Base-by-base conservation (phyloP, 2,888 invertebrate species). In the Meiosimyza decipiens region DNA sequence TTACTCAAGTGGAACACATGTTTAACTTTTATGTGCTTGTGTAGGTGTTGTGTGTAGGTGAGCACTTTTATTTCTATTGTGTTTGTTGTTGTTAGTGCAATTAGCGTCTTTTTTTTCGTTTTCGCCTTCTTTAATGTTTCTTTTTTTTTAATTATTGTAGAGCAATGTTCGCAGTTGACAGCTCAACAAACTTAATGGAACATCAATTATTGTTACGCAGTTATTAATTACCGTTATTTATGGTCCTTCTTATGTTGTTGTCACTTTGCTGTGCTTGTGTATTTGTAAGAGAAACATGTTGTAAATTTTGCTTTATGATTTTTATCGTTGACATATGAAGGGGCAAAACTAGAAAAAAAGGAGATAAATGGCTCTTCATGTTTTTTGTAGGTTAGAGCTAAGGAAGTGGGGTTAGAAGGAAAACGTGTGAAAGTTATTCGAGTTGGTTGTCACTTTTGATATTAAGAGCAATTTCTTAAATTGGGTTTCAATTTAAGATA, bases 141-240 rank as follows among this genome's bases (percentile, higher is more conserved):
- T 40, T 40, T 40, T 40, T 40, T 59, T 60, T 69, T 69, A 59
- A 60, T 69, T 60, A 9, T 40, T 40, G 40, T 9, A 9, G 40
- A 9, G 69, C 28, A 18, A 60, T 60, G 59, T n/a, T 57, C 69
- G 60, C 69, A 50, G 60, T 59, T 59, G 60, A 59, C 50, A 59
- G 60, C 69, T 69, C 60, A 69, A 50, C 59, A 59, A 69, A 69
- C 69, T 60, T 51, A 59, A 69, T 59, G 69, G n/a, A 69, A 69
- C 69, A 69, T 69, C 69, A 69, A 59, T 69, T 69, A 69, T 59
- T 60, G 60, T 50, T 50, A 60, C 69, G 59, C 50, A 51, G 51
- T 69, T 69, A 69, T 69, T 69, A 69, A 69, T 69, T 59, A 60
- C 51, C 69, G 60, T 69, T 69, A 69, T 69, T 69, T 69, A 69